Evolutionary conservation across 2,888 invertebrate species (phyloP), one percentile per base, ranked within the genome.

Genomic region (Eulithis testata): DNA sequence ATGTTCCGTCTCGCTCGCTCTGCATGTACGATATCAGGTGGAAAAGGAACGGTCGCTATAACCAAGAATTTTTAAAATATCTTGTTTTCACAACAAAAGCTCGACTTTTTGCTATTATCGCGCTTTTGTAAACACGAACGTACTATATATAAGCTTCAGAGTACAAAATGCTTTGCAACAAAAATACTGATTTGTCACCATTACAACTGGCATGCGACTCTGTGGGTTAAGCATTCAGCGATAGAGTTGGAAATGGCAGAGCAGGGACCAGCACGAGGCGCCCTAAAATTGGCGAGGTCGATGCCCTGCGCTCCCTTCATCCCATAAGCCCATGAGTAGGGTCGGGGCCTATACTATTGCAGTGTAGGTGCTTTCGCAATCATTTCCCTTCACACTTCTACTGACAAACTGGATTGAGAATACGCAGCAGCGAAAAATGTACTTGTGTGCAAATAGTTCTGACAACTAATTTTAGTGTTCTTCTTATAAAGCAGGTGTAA

Each of bases 201-300:
- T 14, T 27, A 14, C 37, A 37, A 40, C 11, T 31, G 47, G n/a
- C 14, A 14, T 53, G 31, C 37, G 49, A 63, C 40, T 53, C 27
- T 40, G 53, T 27, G 31, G 47, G 12, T 43, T 58, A 55, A 7
- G 8, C 47, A 53, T 31, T 53, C 31, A 11, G 49, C 9, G 37
- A 58, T 58, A 58, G 53, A 58, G 53, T 49, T 52, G 53, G 11
- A 31, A 58, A 54, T 63, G 57, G 11, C 9, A 44, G 49, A 43
- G 43, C 11, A 14, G 45, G 31, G 12, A 40, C 14, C 37, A 62
- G 44, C 53, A 43, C 49, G 47, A 50, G 66, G 60, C 58, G 63
- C 65, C 68, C 70, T 63, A 65, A 71, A 66, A 65, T 59, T 54
- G 57, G 6, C 14, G 64, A 60, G 71, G 62, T 68, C 71, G 59